Evolutionary conservation across 2,888 invertebrate species (phyloP), one percentile per base, ranked within the genome.

Genomic region (Catocala nupta): DNA sequence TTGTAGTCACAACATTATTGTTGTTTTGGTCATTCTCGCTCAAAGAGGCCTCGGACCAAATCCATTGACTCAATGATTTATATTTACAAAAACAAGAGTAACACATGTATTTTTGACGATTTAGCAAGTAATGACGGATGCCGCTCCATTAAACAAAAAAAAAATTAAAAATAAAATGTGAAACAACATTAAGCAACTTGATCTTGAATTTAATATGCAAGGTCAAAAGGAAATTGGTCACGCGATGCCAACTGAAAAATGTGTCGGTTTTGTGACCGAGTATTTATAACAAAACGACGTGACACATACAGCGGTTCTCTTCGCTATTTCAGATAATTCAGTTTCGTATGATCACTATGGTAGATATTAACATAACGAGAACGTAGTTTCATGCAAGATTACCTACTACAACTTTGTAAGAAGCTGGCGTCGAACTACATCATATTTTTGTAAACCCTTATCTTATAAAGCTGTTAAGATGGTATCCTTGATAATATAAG

Each of bases 151-250:
- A 62, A 72, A 73, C 51, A 55, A 42, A 66, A 71, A 59, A 71
- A 59, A 68, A 44, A 65, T 65, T 58, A 75, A 75, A 77, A 72
- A 77, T 63, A 77, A 81, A 81, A 81, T 81, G 77, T 84, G 82
- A 65, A 61, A 76, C 25, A 68, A 71, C 70, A 78, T 83, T 75
- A 78, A 74, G 75, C 76, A 81, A 82, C 73, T 79, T 80, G 83
- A 85, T 90, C 85, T 89, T 84, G 84, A 85, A 85, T 85, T 81
- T 78, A 80, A 65, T 73, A 77, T 62, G 74, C 91, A 92, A 92
- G 92, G 92, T 88, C 85, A 81, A 80, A 81, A 87, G 85, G 85
- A 89, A 91, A 87, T 85, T 81, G 82, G 84, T 86, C 84, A 85
- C 84, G 81, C 80, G 81, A 78, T 81, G 83, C 84, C 83, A 87